Evolutionary conservation across 2,113 vertebrate species (phyloP), one percentile per base, ranked within the genome.

Genomic region (Periophthalmodon schlosseri): DNA sequence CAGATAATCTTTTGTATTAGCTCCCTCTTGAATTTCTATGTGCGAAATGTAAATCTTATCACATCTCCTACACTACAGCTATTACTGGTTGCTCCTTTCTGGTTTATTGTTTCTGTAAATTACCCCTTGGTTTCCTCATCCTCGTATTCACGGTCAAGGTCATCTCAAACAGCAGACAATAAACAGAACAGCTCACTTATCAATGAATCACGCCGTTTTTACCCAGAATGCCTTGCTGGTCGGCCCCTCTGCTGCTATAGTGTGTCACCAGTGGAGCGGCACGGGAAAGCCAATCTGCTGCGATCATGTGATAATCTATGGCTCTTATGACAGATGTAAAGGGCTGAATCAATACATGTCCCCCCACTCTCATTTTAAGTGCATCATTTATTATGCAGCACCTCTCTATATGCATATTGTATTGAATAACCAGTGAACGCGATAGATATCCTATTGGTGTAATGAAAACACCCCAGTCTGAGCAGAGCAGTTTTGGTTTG

Each of bases 311-410:
- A 89, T 89, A 82, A 89, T 72, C 73, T 80, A 1, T 73, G 77
- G 90, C 49, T 92, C 82, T 78, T 81, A 79, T 90, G 81, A 90
- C 89, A 71, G 68, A 77, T 76, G 82, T 81, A 81, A 83, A 80
- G 89, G 69, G 76, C 63, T 68, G 28, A 68, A 91, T 91, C 89
- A 84, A 92, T 91, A 84, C 68, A 79, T 81, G 80, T 77, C 85
- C 63, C 66, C 79, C 67, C 82, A 82, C 82, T 89, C 81, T 86
- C 79, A 73, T 75, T 84, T 81, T 80, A 84, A 93, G 91, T 89
- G 89, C 79, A 84, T 86, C 81, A 87, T 92, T 82, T 81, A 91
- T 91, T 88, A 93, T 92, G 89, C 80, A 92, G 65, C 14, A 65
- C 70, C 64, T 76, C 75, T 79, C 73, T 87, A 69, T 83, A 78